Base-by-base conservation (phyloP, 2,888 invertebrate species). In the Rotaria magnacalcarata region DNA sequence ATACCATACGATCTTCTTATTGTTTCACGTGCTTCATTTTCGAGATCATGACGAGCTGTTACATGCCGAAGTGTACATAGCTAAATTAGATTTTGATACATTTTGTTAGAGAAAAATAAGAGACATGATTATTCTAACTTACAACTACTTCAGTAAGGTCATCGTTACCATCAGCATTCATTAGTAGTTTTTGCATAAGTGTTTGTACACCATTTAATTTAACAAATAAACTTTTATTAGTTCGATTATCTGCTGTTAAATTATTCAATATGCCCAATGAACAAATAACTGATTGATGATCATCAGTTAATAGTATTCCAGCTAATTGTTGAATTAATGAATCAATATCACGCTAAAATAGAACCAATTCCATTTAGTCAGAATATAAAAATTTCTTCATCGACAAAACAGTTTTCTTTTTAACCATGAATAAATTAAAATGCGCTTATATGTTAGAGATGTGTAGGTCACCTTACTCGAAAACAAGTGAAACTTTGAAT, bases 201-300 rank as follows among this genome's bases (percentile, higher is more conserved):
- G 24, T 80, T 80, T 80, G 80, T 47, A 80, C 47, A 47, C 80
- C 80, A 47, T 80, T 80, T 47, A 80, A 47, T 80, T 80, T 43
- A 24, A 80, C 47, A 24, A 80, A 80, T 47, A 80, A 80, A 47
- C 80, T 80, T 47, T 80, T 80, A 47, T 80, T 80, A 11, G 24
- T 47, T 80, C n/a, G 80, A 80, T 80, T 80, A 80, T 80, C 80
- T 10, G 47, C 43, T n/a, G 80, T 80, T 47, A 80, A 80, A 80
- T 80, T 80, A 47, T 19, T 47, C 2, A 80, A 14, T 10, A 80
- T 80, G 3, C 47, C 80, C 5, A 80, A 43, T 24, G 80, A 80
- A 11, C 47, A 24, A 11, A 47, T 47, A 47, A 80, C 47, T 47
- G 80, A 80, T 43, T 47, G 47, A 24, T 21, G 24, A 80, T 80